Base-by-base conservation (phyloP, 2,888 invertebrate species). In the Ephialtes manifestator region DNA sequence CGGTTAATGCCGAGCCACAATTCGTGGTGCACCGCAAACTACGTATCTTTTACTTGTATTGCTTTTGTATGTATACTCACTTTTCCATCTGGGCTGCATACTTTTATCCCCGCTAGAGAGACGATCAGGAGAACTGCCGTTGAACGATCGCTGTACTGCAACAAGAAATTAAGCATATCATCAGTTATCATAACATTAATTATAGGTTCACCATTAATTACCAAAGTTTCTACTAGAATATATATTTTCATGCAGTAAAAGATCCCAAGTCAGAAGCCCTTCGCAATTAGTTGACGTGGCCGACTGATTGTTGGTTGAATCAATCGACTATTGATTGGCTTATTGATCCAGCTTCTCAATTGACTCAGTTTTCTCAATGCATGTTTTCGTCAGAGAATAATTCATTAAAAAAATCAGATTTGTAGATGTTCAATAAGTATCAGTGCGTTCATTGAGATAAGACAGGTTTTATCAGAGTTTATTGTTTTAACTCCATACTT, bases 21-120 rank as follows among this genome's bases (percentile, higher is more conserved):
- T 82, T 75, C 67, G 85, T 24, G 85, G 85, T 85, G 46, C 18
- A 77, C 85, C 85, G 75, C 79, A 31, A 13, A 35, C 83, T 13
- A 55, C 31, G 53, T 65, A 72, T 51, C 48, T 46, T 18, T 70
- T 60, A 65, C 28, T 70, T 31, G 51, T 24, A 58, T 7, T 63
- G 35, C 18, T 39, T 35, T 43, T 65, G 43, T 80, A 18, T 71
- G 48, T 48, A 24, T 87, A 93, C 95, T 95, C 94, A 97, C 97
- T 96, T 97, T 97, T 93, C 97, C 97, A 94, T 96, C 96, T 94
- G 96, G 96, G 94, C 97, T 97, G 96, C 97, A 97, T 95, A 97
- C 96, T 95, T 97, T 97, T 94, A 97, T 96, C 89, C 97, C 97
- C 74, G 97, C 95, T 89, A 97, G 95, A 35, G 97, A 97, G 88